Evolutionary conservation across 1,140 invertebrate species (phyloP).

Genomic region (Conus ventricosus): DNA sequence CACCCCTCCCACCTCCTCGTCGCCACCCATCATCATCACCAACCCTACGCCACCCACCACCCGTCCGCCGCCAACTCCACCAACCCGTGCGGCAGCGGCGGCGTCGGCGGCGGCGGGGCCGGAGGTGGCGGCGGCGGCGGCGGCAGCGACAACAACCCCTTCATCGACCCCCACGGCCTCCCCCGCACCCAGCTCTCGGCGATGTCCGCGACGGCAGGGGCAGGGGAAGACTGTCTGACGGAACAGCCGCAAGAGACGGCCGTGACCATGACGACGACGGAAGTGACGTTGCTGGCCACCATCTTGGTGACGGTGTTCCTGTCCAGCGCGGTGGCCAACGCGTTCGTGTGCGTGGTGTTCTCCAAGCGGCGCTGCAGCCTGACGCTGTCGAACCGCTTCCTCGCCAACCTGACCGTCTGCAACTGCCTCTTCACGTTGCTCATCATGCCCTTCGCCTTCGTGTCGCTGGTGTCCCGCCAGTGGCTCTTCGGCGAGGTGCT

Average conservation of each 20-base stretch:
- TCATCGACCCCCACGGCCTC: background rate
- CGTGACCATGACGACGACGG: conserved; percentile 16
- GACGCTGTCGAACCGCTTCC: conserved; percentile 82
- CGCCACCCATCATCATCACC: too few relatives aligned
- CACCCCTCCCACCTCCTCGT: background rate
- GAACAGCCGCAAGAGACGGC: background rate
- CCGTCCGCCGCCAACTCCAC: background rate
- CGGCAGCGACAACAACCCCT: background rate
- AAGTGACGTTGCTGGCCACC: conserved; percentile 45
- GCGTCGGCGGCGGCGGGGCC: background rate
- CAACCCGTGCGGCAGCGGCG: background rate
- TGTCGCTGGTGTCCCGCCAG: conserved; percentile 68
- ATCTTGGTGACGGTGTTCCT: conserved; percentile 63
- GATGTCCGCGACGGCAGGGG: background rate
- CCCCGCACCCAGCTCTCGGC: background rate
- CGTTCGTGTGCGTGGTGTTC: conserved; percentile 79
- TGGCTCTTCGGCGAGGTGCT: conserved; percentile 71
- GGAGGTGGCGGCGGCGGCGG: background rate
- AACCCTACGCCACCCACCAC: background rate
- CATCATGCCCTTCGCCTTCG: conserved; percentile 79
- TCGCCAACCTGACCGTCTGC: conserved; percentile 82
- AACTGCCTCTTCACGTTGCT: conserved; percentile 81
- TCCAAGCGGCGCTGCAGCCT: conserved; percentile 77
- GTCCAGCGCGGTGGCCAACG: conserved; percentile 76
- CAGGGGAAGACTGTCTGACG: background rate